phyloP scores from a whole-genome alignment of 1,140 invertebrate genomes.

The Neodiprion pinetum region DNA sequence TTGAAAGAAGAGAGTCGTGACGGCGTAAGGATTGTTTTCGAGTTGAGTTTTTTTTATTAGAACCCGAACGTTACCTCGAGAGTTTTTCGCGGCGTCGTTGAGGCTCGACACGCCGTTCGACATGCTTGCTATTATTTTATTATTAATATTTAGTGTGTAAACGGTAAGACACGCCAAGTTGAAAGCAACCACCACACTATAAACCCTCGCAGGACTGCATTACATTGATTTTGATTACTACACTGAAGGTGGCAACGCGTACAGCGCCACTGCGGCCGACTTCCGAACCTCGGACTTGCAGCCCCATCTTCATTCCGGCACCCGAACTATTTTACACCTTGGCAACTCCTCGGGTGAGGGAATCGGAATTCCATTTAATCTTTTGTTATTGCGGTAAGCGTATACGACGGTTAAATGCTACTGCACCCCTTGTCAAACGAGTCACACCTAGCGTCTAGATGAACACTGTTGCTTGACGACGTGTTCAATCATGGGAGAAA shows the following conservation, averaged over 20 bases:
- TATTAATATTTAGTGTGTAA: not conserved
- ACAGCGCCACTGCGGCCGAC: not conserved
- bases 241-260: not conserved
- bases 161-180: conserved; percentile 11
- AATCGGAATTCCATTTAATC: too few relatives aligned
- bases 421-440: too few relatives aligned
- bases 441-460: too few relatives aligned
- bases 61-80: conserved; percentile 30
- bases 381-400: too few relatives aligned
- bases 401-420: too few relatives aligned
- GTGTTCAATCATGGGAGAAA: not conserved
- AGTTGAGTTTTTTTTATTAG: not conserved
- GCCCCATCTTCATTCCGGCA: too few relatives aligned
- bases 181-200: not conserved
- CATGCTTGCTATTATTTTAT: conserved; percentile 26
- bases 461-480: too few relatives aligned
- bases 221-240: conserved; percentile 42
- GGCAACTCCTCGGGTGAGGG: too few relatives aligned
- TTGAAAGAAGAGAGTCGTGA: not conserved
- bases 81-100: conserved; percentile 29
- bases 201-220: conserved; percentile 30
- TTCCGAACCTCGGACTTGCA: not conserved
- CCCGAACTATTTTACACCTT: too few relatives aligned
- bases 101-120: conserved; percentile 38
- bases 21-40: conserved; percentile 18